Base-by-base conservation (phyloP, 2,888 invertebrate genomes). In the Hypsopygia costalis region DNA sequence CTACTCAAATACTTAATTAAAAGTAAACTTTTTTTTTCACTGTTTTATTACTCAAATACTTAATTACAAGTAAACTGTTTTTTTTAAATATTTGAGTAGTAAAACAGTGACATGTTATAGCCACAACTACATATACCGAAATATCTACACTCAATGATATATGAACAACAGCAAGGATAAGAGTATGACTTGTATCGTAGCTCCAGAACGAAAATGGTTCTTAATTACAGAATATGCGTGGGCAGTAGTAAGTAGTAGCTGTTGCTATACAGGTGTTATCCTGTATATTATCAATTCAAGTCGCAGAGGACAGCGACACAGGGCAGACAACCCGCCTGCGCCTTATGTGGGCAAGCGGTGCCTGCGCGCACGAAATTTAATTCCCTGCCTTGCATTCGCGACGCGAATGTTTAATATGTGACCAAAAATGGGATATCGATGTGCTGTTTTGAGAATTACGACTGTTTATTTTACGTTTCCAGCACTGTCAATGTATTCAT, bases 261-360 rank as follows among this genome's bases (percentile, higher is more conserved):
- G 61, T 63, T 54, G 51, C 52, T 51, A 59, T 54, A 73, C 79
- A 81, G 79, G 77, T 81, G 80, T 79, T 78, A 79, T 79, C 76
- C 77, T 71, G 70, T 62, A 52, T 52, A 74, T 78, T 82, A 75
- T 72, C 72, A 72, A 77, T 78, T 76, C 80, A 61, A 46, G 40
- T 53, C 63, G 62, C 62, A 56, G 54, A 52, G 16, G 16, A 55
- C 42, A 44, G 44, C 41, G 46, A 49, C 49, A 43, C 54, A 40
- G 49, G 50, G 55, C 54, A 51, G 55, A 56, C 57, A 49, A 51
- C 11, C 48, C 46, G 45, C 40, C 50, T 40, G 37, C 41, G 34
- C 62, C 66, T 52, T 62, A 62, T 58, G 59, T 46, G 63, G 61
- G 47, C 39, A 48, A 42, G 34, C 40, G 40, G 32, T 36, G 36